A percentile compares a stretch with the other conserved stretches of the same genome.
These are phyloP conservation scores for Pseudomyrmex dendroicus DNA, from an alignment of 1,140 invertebrate genomes.

Conservation along the genomic window DNA sequence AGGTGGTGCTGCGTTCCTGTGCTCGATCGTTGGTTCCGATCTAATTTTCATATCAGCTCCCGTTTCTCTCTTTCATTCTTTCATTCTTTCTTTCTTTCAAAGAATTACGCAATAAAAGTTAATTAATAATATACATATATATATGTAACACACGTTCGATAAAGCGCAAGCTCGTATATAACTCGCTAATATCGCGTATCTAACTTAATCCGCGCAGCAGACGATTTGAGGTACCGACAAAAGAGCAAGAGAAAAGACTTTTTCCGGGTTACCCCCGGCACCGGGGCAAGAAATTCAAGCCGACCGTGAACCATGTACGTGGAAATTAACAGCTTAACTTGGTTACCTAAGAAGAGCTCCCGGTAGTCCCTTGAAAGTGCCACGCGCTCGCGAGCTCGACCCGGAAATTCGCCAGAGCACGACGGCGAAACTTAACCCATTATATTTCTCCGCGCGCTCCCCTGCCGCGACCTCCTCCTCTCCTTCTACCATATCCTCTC, in stretches of 20 bases:
- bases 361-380: conserved; percentile 70
- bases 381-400: conserved; percentile 70
- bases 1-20: conserved; percentile 15
- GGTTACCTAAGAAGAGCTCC: conserved; percentile 70
- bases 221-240: conserved; percentile 33
- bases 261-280: conserved; percentile 33
- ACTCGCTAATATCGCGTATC: conserved; percentile 55
- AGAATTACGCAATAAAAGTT: too few relatives aligned
- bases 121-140: neutral
- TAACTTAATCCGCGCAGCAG: conserved; percentile 34
- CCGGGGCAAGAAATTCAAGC: conserved; percentile 71
- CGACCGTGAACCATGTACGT: conserved; percentile 69
- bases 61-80: conserved; percentile 14
- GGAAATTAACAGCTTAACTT: conserved; percentile 74
- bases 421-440: conserved; percentile 76
- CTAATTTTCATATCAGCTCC: too few relatives aligned
- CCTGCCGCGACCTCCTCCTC: conserved; percentile 7
- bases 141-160: neutral
- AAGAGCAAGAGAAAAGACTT: conserved; percentile 47
- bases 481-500: conserved; percentile 62
- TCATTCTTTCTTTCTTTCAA: neutral
- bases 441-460: conserved; percentile 63
- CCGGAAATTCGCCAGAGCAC: conserved; percentile 75
- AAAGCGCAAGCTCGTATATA: conserved; percentile 33
- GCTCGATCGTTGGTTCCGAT: conserved; percentile 9